Evolutionary conservation across 2,797 vertebrate genomes (phyloP).

Genomic region (Catharus ustulatus): DNA sequence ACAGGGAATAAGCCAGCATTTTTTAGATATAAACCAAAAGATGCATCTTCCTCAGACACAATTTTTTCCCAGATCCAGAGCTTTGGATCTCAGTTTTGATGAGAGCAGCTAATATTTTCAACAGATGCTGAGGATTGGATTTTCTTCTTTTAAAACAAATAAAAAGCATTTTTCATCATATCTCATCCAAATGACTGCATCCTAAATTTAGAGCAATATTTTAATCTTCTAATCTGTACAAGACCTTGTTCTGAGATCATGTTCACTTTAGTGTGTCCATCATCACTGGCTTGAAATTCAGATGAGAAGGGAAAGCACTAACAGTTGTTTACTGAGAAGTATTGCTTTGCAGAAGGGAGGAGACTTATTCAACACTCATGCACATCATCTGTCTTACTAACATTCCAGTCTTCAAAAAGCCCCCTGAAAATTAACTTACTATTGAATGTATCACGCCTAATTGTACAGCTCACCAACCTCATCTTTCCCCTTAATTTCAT

Average conservation of each 20-base stretch:
- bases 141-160: conserved; percentile 1
- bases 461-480: neutral
- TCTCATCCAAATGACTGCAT: neutral
- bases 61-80: neutral
- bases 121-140: neutral
- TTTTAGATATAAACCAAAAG: neutral
- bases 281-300: neutral
- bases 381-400: neutral
- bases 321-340: neutral
- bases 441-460: neutral
- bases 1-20: neutral
- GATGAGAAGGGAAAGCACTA: neutral
- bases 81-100: neutral
- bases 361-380: neutral
- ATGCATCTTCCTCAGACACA: neutral
- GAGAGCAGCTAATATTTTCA: neutral
- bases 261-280: neutral
- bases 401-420: neutral
- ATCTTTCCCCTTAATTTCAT: neutral
- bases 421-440: neutral
- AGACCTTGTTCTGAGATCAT: neutral
- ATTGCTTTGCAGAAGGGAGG: neutral
- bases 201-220: conserved; percentile 2
- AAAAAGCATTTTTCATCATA: neutral
- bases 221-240: neutral